Evolutionary conservation across 2,888 invertebrate genomes (phyloP), one percentile per base, ranked within the genome.

Genomic region (Eupithecia inturbata): DNA sequence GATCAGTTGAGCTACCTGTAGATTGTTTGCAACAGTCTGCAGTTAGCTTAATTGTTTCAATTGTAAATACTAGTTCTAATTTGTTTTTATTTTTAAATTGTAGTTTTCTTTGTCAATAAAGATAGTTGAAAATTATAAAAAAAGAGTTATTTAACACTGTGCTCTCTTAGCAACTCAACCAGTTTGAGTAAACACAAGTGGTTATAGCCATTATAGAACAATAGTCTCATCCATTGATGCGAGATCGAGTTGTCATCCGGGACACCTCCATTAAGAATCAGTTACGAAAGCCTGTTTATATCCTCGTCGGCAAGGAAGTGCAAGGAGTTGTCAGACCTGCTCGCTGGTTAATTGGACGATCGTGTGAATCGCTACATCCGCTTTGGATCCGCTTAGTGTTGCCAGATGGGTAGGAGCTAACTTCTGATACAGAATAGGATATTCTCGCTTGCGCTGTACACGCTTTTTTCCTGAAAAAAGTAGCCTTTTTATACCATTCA

Each of bases 281-380:
- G 67, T 68, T 9, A 49, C 22, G 62, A 67, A 75, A 80, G 85
- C 90, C 85, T 83, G 90, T 90, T 90, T 88, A 83, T 83, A 88
- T 90, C 91, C 91, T 89, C 78, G 84, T 60, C 68, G 28, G 22
- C 26, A 81, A 91, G 89, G 90, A 91, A 90, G 88, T 87, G 85
- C 85, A 79, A 84, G 80, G 82, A 85, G 85, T 80, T 81, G 86
- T 87, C 85, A 81, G 83, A 85, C 87, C 67, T 66, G 76, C 71
- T 76, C 60, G 14, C 39, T 22, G 69, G 73, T 82, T 87, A 85
- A 84, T 84, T 83, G 84, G 69, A 70, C 33, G 76, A 84, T 87
- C 91, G 93, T 93, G 93, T 88, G 93, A 93, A 92, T 88, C 85
- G 82, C 85, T 77, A 90, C 87, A 90, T 93, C 94, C 94, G 94